Conservation (phyloP, 2,888 invertebrate genomes). For the Pedicia rivosa region DNA sequence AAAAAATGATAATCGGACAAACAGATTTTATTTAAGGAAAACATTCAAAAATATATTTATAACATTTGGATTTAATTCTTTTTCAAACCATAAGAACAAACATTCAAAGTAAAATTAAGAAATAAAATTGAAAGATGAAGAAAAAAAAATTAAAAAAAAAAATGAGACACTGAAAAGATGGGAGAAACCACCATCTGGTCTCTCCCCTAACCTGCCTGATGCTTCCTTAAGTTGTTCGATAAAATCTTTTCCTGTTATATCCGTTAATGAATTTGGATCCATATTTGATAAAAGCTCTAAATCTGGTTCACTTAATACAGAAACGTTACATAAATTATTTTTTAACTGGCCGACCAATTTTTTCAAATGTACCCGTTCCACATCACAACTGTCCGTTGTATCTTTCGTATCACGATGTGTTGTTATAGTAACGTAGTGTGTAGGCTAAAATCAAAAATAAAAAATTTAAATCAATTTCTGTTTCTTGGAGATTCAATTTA, state of each 20-base stretch:
- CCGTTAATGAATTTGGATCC: slow-evolving; percentile 76
- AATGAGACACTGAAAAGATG: too few relatives aligned
- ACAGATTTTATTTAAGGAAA: too few relatives aligned
- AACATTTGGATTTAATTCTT: too few relatives aligned
- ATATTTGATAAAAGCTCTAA: slow-evolving; percentile 73
- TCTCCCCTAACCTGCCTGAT: slow-evolving; percentile 64
- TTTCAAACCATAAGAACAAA: too few relatives aligned
- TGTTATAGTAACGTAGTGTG: slow-evolving; percentile 30
- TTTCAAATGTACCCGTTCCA: slow-evolving; percentile 41
- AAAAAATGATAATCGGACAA: too few relatives aligned
- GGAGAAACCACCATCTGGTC: too few relatives aligned
- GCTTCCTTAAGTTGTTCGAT: slow-evolving; percentile 69
- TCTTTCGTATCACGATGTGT: slow-evolving; percentile 35
- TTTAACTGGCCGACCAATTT: slow-evolving; percentile 61
- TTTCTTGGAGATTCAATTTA: too few relatives aligned
- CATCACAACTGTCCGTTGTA: slow-evolving; percentile 37
- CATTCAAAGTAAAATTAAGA: too few relatives aligned
- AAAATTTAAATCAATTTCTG: slow-evolving; percentile 3
- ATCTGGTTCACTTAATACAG: slow-evolving; percentile 67
- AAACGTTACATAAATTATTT: slow-evolving; percentile 70
- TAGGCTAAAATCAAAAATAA: slow-evolving; percentile 21
- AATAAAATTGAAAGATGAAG: too few relatives aligned
- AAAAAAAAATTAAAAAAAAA: too few relatives aligned
- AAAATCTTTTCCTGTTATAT: slow-evolving; percentile 63
- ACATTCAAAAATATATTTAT: too few relatives aligned